phyloP scores from a whole-genome alignment of 2,888 invertebrate species.

The Acronicta psi region DNA sequence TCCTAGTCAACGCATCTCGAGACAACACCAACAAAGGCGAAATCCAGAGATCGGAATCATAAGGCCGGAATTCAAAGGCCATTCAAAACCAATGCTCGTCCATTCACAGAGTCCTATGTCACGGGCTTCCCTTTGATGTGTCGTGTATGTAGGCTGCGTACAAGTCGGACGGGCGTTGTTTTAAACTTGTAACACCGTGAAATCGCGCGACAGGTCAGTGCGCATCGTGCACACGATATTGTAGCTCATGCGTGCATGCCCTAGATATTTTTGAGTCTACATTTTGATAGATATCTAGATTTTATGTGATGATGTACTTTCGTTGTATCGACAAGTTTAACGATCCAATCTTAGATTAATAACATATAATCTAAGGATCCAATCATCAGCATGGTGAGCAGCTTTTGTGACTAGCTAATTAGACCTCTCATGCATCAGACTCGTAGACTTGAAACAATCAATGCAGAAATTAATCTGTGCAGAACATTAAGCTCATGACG shows the following conservation, averaged over 20 bases:
- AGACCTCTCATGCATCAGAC: too few species aligned
- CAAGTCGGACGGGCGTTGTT: slow-evolving; percentile 63
- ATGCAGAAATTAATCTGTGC: too few species aligned
- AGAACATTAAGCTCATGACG: too few species aligned
- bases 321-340: too few species aligned
- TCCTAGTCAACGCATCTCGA: neutral
- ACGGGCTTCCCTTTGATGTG: slow-evolving; percentile 64
- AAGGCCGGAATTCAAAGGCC: neutral
- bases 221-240: slow-evolving; percentile 70
- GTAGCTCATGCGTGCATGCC: slow-evolving; percentile 30
- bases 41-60: neutral
- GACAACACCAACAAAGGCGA: neutral
- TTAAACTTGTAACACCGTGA: slow-evolving; percentile 79
- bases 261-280: slow-evolving; percentile 39
- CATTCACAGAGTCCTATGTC: slow-evolving; percentile 37
- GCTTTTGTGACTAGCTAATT: too few species aligned
- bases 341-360: too few species aligned
- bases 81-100: slow-evolving; percentile 16
- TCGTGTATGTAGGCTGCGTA: slow-evolving; percentile 47
- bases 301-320: too few species aligned
- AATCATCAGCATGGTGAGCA: too few species aligned
- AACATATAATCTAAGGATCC: too few species aligned
- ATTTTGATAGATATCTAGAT: slow-evolving; percentile 23
- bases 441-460: too few species aligned
- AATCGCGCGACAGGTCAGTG: slow-evolving; percentile 83